phyloP scores from a whole-genome alignment of 1,140 invertebrate species.

The Carcinoscorpius rotundicauda region DNA sequence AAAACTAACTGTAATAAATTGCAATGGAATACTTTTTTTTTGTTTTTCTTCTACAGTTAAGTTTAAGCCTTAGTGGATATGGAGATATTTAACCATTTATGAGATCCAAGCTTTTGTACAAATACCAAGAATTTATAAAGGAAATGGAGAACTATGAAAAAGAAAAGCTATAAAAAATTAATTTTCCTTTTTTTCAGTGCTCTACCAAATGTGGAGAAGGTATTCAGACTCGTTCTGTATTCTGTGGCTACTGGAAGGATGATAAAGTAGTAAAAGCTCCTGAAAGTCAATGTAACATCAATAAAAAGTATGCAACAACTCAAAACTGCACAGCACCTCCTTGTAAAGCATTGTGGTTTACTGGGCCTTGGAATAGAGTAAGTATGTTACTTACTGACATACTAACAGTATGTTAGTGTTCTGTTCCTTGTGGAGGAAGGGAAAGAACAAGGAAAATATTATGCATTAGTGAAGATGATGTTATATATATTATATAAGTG shows the following conservation, averaged over 20 bases:
- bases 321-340: constrained; percentile 39
- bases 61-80: too few relatives aligned
- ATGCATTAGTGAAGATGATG: constrained; percentile 58
- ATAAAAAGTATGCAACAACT: constrained; percentile 37
- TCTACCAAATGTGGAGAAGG: constrained; percentile 71
- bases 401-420: too few relatives aligned
- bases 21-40: too few relatives aligned
- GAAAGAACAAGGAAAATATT: constrained; percentile 55
- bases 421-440: constrained; percentile 74
- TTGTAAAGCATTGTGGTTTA: constrained; percentile 78
- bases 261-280: constrained; percentile 50
- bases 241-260: constrained; percentile 58
- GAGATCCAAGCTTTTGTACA: constrained; percentile 7
- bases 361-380: constrained; percentile 57
- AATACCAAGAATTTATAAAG: background rate
- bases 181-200: constrained; percentile 43
- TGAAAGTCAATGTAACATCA: constrained; percentile 54
- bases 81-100: background rate
- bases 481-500: constrained; percentile 34
- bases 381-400: too few relatives aligned
- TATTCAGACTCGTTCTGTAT: constrained; percentile 63
- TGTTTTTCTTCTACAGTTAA: too few relatives aligned
- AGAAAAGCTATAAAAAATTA: too few relatives aligned
- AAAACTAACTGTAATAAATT: too few relatives aligned
- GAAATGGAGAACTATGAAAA: background rate